These are phyloP conservation scores for Rhyzopertha dominica DNA, from an alignment of 1,140 invertebrate species.

Conservation along the genomic window DNA sequence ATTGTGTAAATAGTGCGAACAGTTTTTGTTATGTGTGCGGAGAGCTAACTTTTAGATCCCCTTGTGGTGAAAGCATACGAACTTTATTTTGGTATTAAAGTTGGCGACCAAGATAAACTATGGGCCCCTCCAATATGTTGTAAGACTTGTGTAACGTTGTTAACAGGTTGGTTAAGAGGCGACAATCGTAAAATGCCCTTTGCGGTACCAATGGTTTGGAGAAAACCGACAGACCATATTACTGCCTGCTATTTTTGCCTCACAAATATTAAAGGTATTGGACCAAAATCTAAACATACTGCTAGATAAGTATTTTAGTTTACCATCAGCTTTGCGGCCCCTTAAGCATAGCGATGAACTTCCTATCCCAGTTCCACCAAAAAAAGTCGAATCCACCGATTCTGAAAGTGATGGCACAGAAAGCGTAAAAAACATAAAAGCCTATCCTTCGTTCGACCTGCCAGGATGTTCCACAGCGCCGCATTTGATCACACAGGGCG, in stretches of 20 bases:
- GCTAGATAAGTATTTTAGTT: slow-evolving; percentile 12
- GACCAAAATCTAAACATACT: slow-evolving; percentile 9
- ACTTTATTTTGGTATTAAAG: slow-evolving; percentile 20
- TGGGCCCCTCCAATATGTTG: slow-evolving; percentile 22
- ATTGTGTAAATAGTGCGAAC: slow-evolving; percentile 7
- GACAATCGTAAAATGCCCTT: slow-evolving; percentile 21
- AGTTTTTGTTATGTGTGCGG: background rate
- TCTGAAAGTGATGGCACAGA: slow-evolving; percentile 8
- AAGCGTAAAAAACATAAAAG: too few relatives aligned
- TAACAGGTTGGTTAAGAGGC: slow-evolving; percentile 19
- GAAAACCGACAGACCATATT: slow-evolving; percentile 25
- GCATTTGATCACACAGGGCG: slow-evolving; percentile 22
- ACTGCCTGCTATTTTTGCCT: slow-evolving; percentile 32
- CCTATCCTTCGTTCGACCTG: too few relatives aligned
- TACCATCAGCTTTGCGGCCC: slow-evolving; percentile 11
- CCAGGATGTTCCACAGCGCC: too few relatives aligned
- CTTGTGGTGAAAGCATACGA: slow-evolving; percentile 18
- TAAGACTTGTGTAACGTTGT: slow-evolving; percentile 12
- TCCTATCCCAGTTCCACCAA: background rate
- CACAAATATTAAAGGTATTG: slow-evolving; percentile 17
- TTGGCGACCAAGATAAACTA: slow-evolving; percentile 23
- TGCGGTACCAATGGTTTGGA: slow-evolving; percentile 30
- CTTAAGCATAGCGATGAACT: slow-evolving; percentile 9
- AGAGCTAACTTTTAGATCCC: background rate
- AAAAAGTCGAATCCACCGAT: slow-evolving; percentile 1